phyloP scores from a whole-genome alignment of 2,888 invertebrate genomes.

The Yponomeuta cagnagella region DNA sequence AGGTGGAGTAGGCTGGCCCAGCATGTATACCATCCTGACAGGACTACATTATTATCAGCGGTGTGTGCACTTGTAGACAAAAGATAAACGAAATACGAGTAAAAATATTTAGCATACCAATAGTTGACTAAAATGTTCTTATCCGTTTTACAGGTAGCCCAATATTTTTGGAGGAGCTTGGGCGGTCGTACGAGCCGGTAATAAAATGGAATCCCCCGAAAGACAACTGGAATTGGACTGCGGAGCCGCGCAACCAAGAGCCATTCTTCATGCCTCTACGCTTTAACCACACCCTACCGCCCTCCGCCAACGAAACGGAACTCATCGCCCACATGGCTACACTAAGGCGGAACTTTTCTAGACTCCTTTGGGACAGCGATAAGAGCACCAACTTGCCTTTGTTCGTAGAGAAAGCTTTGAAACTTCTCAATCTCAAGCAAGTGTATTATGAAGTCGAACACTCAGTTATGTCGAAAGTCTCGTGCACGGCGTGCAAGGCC shows the following conservation, averaged over 20 bases:
- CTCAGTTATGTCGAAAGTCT: constrained; percentile 93
- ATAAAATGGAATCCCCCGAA: constrained; percentile 68
- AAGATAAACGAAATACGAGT: too few species aligned
- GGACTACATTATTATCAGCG: too few species aligned
- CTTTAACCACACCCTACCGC: constrained; percentile 67
- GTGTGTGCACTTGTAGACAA: too few species aligned
- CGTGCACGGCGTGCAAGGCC: constrained; percentile 92
- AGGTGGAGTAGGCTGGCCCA: too few species aligned
- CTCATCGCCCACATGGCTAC: constrained; percentile 62
- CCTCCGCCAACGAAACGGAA: constrained; percentile 67
- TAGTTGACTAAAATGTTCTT: background rate
- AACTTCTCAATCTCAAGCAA: constrained; percentile 88
- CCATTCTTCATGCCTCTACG: constrained; percentile 64
- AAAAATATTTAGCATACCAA: too few species aligned
- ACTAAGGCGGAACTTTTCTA: constrained; percentile 62
- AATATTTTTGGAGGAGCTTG: constrained; percentile 54
- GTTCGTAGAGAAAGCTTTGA: constrained; percentile 88
- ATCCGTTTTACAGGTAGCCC: constrained; percentile 53
- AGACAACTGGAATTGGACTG: constrained; percentile 67
- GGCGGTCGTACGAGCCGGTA: constrained; percentile 49
- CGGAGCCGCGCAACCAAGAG: constrained; percentile 51
- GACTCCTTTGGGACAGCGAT: constrained; percentile 85
- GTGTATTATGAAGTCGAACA: constrained; percentile 91
- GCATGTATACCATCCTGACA: too few species aligned
- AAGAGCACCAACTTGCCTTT: constrained; percentile 83